phyloP scores from a whole-genome alignment of 64 coral and sea anemone genomes.

The Stichodactyla helianthus region DNA sequence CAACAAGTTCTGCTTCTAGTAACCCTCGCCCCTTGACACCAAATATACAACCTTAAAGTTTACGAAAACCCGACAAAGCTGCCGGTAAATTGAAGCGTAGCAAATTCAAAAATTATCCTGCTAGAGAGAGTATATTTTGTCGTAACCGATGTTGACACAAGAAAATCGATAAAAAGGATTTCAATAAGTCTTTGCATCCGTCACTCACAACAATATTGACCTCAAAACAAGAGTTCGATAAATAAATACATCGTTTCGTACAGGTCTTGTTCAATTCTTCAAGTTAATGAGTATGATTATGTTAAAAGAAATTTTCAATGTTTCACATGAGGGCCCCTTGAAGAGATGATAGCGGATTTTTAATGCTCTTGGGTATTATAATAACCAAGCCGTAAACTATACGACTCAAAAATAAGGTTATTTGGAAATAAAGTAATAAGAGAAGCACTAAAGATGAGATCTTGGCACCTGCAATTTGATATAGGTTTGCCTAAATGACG shows the following conservation, averaged over 20 bases:
- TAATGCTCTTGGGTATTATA: neutral
- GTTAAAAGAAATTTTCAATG: neutral
- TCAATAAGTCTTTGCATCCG: neutral
- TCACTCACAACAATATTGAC: constrained; percentile 2
- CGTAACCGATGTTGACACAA: neutral
- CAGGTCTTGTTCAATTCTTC: neutral
- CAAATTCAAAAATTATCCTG: neutral
- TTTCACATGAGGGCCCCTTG: neutral
- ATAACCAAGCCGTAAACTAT: neutral
- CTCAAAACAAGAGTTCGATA: neutral
- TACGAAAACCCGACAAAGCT: neutral
- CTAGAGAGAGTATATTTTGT: neutral
- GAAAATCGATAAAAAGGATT: neutral
- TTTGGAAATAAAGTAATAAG: neutral
- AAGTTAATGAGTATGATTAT: neutral
- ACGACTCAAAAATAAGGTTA: neutral
- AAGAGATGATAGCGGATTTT: neutral
- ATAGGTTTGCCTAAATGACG: neutral
- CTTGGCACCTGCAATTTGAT: neutral
- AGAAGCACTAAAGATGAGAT: neutral
- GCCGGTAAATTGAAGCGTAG: neutral
- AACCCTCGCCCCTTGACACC: neutral
- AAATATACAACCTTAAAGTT: neutral
- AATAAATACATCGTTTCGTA: neutral
- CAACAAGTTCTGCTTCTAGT: neutral